Base-by-base conservation (phyloP, 2,888 invertebrate species). In the Troglohyphantes excavatus region DNA sequence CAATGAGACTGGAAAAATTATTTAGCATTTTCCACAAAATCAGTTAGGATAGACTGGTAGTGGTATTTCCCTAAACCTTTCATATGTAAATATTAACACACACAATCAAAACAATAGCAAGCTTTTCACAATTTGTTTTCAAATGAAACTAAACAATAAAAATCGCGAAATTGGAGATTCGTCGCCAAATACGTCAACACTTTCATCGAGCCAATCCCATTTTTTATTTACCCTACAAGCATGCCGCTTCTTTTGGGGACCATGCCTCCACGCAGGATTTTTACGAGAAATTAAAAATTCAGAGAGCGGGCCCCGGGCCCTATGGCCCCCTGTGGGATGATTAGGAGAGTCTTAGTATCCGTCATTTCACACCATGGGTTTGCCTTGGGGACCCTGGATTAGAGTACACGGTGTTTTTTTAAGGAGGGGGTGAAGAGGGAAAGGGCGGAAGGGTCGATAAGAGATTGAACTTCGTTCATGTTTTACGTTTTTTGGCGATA, bases 221-320 rank as follows among this genome's bases (percentile, higher is more conserved):
- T 29, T 81, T 33, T 81, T 81, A 81, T 81, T 81, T 70, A 81
- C 53, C 19, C n/a, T 63, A 6, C 27, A 53, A 53, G 21, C 23
- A 79, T 7, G 17, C 26, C 43, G 46, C n/a, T 39, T 33, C 29
- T 76, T 61, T 29, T 76, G n/a, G 33, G 13, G 53, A 19, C 53
- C 59, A 39, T 72, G 82, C 73, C 2, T 33, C 29, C 46, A 21
- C 46, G n/a, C 83, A 33, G 67, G 83, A 46, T 63, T 84, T 84
- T 84, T 84, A 75, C 53, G 46, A 43, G 73, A 29, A 65, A 84
- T 84, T 84, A 84, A 84, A 84, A 84, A 73, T 84, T 84, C 46
- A 84, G 53, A 39, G 26, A 7, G 17, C 19, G 17, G 59, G 73
- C 27, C 83, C 83, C 26, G 19, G n/a, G 46, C 2, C 43, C 65